Evolutionary conservation across 2,797 vertebrate species (phyloP).

Genomic region (Falco biarmicus): DNA sequence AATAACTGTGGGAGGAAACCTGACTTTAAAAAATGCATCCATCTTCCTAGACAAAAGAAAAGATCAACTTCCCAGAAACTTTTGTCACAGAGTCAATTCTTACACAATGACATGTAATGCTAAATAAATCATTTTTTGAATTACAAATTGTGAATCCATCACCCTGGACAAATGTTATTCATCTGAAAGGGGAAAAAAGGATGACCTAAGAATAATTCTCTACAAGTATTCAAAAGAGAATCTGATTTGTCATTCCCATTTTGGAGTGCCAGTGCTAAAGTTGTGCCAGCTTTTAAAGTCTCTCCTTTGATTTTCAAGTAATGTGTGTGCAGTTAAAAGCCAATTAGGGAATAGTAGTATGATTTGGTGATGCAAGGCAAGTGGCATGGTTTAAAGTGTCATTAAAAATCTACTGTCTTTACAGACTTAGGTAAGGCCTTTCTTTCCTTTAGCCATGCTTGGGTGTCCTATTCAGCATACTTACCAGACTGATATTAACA

Average conservation of each 20-base stretch:
- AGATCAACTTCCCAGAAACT: slow-evolving; percentile 51
- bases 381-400: neutral
- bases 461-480: neutral
- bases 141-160: slow-evolving; percentile 13
- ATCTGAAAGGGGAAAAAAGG: neutral
- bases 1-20: slow-evolving; percentile 25
- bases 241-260: slow-evolving; percentile 6
- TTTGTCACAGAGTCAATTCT: slow-evolving; percentile 15
- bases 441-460: slow-evolving; percentile 16
- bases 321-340: neutral
- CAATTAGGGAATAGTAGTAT: neutral
- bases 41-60: slow-evolving; percentile 49
- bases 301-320: slow-evolving; percentile 19
- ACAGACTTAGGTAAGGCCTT: neutral
- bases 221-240: slow-evolving; percentile 9
- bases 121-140: slow-evolving; percentile 61
- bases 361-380: neutral
- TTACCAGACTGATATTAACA: neutral
- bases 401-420: neutral
- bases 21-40: slow-evolving; percentile 5
- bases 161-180: slow-evolving; percentile 35
- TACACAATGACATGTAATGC: slow-evolving; percentile 21
- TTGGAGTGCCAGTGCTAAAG: neutral
- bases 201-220: slow-evolving; percentile 32
- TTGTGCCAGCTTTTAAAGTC: slow-evolving; percentile 1